Base-by-base conservation (phyloP, 2,888 invertebrate species). In the Myopa testacea region DNA sequence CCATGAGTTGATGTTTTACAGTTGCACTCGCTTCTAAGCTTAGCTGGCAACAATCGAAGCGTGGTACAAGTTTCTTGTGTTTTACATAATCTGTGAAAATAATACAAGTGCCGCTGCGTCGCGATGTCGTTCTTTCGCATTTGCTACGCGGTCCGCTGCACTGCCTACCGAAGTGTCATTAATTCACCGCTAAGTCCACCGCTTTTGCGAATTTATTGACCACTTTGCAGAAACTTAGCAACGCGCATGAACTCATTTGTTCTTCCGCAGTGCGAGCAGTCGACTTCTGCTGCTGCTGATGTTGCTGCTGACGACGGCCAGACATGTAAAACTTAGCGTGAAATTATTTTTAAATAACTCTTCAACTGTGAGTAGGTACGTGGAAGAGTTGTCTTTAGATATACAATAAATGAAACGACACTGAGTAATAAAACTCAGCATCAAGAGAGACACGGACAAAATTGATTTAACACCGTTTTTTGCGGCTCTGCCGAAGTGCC, bases 341-440 rank as follows among this genome's bases (percentile, higher is more conserved):
- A 74, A 74, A 74, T 74, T 65, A 65, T 63, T 63, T 74, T 74
- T 52, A 65, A 74, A 74, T 74, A 74, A 34, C 55, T 55, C 10
- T n/a, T 4, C 63, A 62, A 63, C 26, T 26, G 74, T 63, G 10
- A 52, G 14, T 37, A 34, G 12, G 38, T 10, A n/a, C 10, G 16
- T 5, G 16, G 55, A 55, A 55, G 6, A 55, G n/a, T 10, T 55
- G 10, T 55, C 5, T 55, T 55, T 55, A 5, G 55, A 5, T 55
- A n/a, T 55, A 8, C 26, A 26, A 26, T 26, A 26, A 26, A 26
- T 26, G 26, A 26, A 26, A 26, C 26, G 26, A 26, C 26, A 6
- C 10, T 55, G 16, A n/a, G 55, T 55, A n/a, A 55, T 55, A 55
- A 55, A 55, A 55, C 6, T 26, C 7, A 45, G 45, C 45, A 45